phyloP scores from a whole-genome alignment of 2,888 invertebrate species.

The Campoplex capitator region DNA sequence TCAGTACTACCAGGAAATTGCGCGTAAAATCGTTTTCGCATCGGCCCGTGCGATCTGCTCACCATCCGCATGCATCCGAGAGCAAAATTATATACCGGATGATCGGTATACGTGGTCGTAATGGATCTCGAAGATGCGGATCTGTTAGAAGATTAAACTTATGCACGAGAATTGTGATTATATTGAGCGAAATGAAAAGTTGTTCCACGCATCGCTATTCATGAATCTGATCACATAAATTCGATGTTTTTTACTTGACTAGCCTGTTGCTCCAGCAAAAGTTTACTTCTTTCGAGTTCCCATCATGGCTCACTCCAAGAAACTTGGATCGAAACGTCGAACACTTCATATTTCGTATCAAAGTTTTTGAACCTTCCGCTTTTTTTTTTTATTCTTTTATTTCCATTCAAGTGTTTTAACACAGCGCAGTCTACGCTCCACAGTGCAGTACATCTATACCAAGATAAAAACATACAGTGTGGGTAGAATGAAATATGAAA shows the following conservation, averaged over 20 bases:
- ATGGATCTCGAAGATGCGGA: too few species aligned
- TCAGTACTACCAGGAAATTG: conserved; percentile 58
- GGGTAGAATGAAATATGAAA: conserved; percentile 7
- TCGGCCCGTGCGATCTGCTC: conserved; percentile 21
- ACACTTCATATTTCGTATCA: neutral
- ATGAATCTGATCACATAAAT: neutral
- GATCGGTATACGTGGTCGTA: too few species aligned
- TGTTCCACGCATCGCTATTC: neutral
- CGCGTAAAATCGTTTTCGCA: conserved; percentile 59
- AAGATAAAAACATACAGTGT: conserved; percentile 4
- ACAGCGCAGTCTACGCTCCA: neutral
- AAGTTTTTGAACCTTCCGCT: neutral
- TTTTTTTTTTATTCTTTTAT: conserved; percentile 6
- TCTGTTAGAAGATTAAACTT: neutral
- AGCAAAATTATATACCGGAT: too few species aligned
- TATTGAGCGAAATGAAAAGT: neutral
- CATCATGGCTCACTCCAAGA: neutral
- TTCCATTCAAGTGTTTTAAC: neutral
- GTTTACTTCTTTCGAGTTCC: neutral
- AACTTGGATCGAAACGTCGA: neutral
- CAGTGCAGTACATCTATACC: neutral
- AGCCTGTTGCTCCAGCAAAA: neutral
- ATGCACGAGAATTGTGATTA: neutral
- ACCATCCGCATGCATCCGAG: neutral
- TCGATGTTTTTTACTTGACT: neutral